phyloP scores from a whole-genome alignment of 2,797 vertebrate genomes.

The Sitta carolinensis region DNA sequence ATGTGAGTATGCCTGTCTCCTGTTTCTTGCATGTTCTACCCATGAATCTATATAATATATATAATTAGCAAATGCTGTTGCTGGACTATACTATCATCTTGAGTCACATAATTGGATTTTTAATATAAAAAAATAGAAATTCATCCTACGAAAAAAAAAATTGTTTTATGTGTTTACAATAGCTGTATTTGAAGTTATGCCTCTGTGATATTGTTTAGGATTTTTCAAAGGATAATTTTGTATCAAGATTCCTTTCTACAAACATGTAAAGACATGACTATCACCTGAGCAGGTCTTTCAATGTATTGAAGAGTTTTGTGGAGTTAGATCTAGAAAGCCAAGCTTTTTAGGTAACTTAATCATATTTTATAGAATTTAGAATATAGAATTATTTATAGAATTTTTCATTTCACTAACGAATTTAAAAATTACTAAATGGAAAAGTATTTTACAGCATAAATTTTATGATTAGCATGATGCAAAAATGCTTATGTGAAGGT shows the following conservation, averaged over 20 bases:
- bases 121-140: not conserved
- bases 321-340: not conserved
- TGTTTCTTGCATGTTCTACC: not conserved
- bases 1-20: conserved; percentile 76
- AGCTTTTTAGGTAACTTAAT: not conserved
- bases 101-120: not conserved
- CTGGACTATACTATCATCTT: not conserved
- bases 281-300: not conserved
- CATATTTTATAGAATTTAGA: not conserved
- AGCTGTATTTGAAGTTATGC: not conserved
- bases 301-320: not conserved
- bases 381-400: no score
- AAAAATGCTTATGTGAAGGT: not conserved
- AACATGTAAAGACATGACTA: not conserved
- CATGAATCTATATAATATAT: not conserved
- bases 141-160: not conserved
- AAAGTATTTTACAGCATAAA: not conserved
- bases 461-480: not conserved
- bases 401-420: not conserved
- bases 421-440: not conserved
- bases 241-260: not conserved
- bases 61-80: not conserved
- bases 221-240: not conserved
- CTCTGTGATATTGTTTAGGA: not conserved
- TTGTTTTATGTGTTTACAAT: not conserved